Evolutionary conservation across 2,113 vertebrate genomes (phyloP).

Genomic region (Mus spicilegus): DNA sequence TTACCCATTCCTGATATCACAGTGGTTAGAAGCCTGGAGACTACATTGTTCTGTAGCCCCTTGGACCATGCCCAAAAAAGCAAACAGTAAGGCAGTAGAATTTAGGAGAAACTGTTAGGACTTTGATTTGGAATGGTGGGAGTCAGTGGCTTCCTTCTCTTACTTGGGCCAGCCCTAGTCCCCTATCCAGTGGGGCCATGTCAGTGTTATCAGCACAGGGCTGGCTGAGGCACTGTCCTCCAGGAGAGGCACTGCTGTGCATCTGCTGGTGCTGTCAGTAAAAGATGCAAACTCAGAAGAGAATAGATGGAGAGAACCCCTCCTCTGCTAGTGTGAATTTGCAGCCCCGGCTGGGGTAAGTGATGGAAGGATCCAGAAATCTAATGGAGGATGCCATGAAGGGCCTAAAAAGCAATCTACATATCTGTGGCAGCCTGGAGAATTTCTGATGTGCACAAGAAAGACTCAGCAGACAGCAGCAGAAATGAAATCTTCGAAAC

Average conservation of each 20-base stretch:
- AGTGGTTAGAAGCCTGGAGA: background rate
- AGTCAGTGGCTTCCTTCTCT: background rate
- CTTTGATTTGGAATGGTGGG: background rate
- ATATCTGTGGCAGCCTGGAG: background rate
- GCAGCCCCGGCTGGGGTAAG: background rate
- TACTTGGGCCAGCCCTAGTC: background rate
- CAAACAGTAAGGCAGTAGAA: background rate
- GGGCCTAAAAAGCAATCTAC: background rate
- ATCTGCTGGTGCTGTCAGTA: background rate
- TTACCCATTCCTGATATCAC: background rate
- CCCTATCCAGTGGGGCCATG: background rate
- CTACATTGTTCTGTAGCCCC: background rate
- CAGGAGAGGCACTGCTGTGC: background rate
- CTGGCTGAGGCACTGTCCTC: background rate
- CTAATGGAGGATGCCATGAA: background rate
- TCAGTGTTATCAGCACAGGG: too few species aligned
- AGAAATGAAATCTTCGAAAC: background rate
- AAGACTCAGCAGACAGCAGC: background rate
- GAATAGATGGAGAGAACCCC: background rate
- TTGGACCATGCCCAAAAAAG: too few species aligned
- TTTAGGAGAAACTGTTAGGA: background rate
- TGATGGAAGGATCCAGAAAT: background rate
- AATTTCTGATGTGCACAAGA: background rate
- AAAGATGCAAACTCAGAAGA: conserved; percentile 15
- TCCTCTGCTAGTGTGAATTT: background rate